phyloP scores from a whole-genome alignment of 2,113 vertebrate genomes.

The Macaca mulatta region DNA sequence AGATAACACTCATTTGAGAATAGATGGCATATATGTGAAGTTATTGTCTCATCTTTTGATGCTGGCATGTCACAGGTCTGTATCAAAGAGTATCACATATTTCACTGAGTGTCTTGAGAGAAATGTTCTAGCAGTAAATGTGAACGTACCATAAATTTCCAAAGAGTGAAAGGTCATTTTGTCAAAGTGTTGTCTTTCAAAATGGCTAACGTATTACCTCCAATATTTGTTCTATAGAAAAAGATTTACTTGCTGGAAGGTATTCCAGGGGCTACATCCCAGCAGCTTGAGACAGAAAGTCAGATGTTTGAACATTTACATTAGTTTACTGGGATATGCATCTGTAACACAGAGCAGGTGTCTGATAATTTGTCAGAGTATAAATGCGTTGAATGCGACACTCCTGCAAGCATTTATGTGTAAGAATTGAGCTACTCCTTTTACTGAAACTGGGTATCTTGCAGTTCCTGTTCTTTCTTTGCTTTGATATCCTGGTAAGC shows the following conservation, averaged over 20 bases:
- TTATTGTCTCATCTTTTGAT: not conserved
- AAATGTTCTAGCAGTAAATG: slow-evolving; percentile 5
- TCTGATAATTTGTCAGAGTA: slow-evolving; percentile 89
- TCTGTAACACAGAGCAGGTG: slow-evolving; percentile 90
- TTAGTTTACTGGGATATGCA: slow-evolving; percentile 89
- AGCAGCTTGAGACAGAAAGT: slow-evolving; percentile 86
- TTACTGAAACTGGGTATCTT: slow-evolving; percentile 98
- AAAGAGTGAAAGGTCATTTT: slow-evolving; percentile 67
- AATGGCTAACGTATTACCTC: slow-evolving; percentile 83
- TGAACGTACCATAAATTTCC: slow-evolving; percentile 45
- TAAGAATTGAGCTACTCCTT: slow-evolving; percentile 99
- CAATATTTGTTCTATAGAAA: slow-evolving; percentile 81
- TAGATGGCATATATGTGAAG: not conserved
- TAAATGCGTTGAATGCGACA: slow-evolving; percentile 85
- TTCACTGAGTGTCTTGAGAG: not conserved
- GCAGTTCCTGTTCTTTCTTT: slow-evolving; percentile 99
- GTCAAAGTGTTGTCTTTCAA: slow-evolving; percentile 88
- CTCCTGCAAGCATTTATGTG: slow-evolving; percentile 90
- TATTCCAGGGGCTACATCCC: slow-evolving; percentile 53
- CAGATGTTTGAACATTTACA: slow-evolving; percentile 85
- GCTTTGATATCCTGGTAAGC: slow-evolving; percentile 99
- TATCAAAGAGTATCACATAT: not conserved
- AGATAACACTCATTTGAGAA: not conserved
- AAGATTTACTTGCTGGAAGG: too few relatives aligned
- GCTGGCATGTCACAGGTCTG: slow-evolving; percentile 47